Evolutionary conservation across 2,888 invertebrate genomes (phyloP).

Genomic region (Idaea straminata): DNA sequence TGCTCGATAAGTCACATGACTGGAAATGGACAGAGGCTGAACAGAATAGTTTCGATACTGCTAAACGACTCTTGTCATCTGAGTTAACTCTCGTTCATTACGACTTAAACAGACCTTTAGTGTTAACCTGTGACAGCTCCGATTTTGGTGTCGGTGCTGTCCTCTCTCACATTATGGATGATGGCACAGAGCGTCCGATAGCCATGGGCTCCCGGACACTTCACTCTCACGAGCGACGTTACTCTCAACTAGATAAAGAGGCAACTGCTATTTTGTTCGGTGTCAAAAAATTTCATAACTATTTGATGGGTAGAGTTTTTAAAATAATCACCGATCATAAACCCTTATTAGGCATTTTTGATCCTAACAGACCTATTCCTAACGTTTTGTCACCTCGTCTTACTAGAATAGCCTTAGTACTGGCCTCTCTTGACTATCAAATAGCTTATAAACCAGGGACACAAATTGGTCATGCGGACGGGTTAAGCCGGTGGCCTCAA

Average conservation of each 20-base stretch:
- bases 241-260: slow-evolving; percentile 29
- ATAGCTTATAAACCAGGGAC: no score
- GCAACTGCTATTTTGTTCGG: slow-evolving; percentile 29
- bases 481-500: no score
- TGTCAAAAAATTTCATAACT: slow-evolving; percentile 19
- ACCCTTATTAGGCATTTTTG: no score
- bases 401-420: no score
- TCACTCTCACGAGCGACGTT: slow-evolving; percentile 22
- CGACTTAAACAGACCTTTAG: slow-evolving; percentile 6
- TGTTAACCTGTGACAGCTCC: slow-evolving; percentile 20
- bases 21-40: slow-evolving; percentile 17
- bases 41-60: slow-evolving; percentile 16
- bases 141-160: slow-evolving; percentile 27
- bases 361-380: no score
- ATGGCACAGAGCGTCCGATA: slow-evolving; percentile 23
- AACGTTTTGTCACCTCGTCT: no score
- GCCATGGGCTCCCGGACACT: slow-evolving; percentile 26
- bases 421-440: no score
- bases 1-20: slow-evolving; percentile 8
- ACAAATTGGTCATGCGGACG: no score
- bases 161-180: slow-evolving; percentile 21
- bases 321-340: no score
- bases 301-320: slow-evolving; percentile 13
- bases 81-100: slow-evolving; percentile 14
- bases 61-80: slow-evolving; percentile 17